Evolutionary conservation across 2,113 vertebrate genomes (phyloP).

Genomic region (Uropsilus gracilis): DNA sequence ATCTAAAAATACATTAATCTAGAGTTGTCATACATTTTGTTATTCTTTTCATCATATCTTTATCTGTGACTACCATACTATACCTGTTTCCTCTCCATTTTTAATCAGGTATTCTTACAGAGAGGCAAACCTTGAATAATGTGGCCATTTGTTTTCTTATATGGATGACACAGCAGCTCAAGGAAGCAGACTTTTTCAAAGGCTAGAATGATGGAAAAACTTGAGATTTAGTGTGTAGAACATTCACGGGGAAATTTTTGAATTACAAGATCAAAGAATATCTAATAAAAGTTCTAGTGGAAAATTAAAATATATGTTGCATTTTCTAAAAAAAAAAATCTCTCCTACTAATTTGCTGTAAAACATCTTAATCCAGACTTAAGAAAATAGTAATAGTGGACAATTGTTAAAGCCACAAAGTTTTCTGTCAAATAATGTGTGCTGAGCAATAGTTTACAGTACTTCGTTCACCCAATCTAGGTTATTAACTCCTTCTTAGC

Average conservation of each 20-base stretch:
- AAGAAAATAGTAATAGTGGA: conserved; percentile 2
- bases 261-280: background rate
- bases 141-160: conserved; percentile 16
- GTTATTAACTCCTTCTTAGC: background rate
- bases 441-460: background rate
- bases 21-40: background rate
- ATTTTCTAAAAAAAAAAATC: background rate
- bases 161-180: background rate
- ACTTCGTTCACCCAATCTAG: background rate
- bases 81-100: background rate
- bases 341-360: background rate
- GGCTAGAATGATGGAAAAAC: background rate
- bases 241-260: background rate
- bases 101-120: background rate
- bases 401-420: background rate
- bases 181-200: background rate
- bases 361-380: background rate
- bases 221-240: background rate
- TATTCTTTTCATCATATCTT: background rate
- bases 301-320: no score
- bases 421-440: background rate
- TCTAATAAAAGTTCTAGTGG: no score
- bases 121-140: conserved; percentile 12
- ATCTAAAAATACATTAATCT: conserved; percentile 25
- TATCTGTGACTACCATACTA: background rate